Percentiles rank a stretch among this genome's conserved stretches.
Evolutionary conservation across 2,888 invertebrate genomes (phyloP).

Genomic region (Volucella inflata): DNA sequence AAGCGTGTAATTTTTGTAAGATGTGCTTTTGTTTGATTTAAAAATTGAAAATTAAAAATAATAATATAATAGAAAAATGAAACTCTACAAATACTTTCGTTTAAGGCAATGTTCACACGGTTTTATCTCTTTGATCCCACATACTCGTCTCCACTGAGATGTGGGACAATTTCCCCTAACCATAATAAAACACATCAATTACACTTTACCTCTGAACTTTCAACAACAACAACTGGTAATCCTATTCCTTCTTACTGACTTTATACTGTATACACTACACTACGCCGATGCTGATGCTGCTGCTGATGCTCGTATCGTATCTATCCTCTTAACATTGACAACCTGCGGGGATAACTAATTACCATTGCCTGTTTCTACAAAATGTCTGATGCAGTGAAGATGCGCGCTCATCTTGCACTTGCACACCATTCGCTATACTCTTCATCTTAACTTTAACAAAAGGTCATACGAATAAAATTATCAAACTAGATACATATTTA

Average conservation of each 20-base stretch:
- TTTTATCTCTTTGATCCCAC: slow-evolving; percentile 19
- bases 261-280: not conserved
- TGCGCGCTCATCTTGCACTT: slow-evolving; percentile 47
- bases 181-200: slow-evolving; percentile 69
- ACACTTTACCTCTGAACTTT: slow-evolving; percentile 72
- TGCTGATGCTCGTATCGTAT: slow-evolving; percentile 3
- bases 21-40: not conserved
- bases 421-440: slow-evolving; percentile 41
- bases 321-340: slow-evolving; percentile 62
- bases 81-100: too few relatives aligned
- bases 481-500: slow-evolving; percentile 70
- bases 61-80: too few relatives aligned
- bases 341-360: slow-evolving; percentile 70
- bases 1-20: not conserved
- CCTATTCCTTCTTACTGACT: not conserved
- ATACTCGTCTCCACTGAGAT: slow-evolving; percentile 21
- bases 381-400: slow-evolving; percentile 65
- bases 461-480: slow-evolving; percentile 76
- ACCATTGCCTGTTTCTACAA: slow-evolving; percentile 65
- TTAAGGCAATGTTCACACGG: slow-evolving; percentile 20
- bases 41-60: too few relatives aligned
- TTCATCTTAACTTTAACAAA: slow-evolving; percentile 46
- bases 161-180: slow-evolving; percentile 55
- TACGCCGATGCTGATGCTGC: not conserved
- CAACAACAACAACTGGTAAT: slow-evolving; percentile 22